A percentile compares a stretch with the other conserved stretches of the same genome.
Evolutionary conservation across 2,888 invertebrate species (phyloP).

Genomic region (Saturnia japonica): DNA sequence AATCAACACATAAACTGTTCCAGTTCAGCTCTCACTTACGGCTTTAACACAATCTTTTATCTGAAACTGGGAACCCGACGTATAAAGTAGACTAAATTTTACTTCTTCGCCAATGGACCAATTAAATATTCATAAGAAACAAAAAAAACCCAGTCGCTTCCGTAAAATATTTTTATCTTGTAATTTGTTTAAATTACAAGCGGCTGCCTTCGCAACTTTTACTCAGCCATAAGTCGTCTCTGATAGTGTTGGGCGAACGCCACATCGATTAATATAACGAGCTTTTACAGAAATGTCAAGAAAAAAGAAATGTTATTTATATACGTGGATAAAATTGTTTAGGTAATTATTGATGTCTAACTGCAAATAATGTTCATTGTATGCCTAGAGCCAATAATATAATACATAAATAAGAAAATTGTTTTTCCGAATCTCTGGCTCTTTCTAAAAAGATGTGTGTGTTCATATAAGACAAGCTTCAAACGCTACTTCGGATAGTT

Average conservation of each 20-base stretch:
- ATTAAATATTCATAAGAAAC: constrained; percentile 2
- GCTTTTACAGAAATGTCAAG: neutral
- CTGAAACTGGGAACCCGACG: neutral
- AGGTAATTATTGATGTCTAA: no score
- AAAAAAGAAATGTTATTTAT: neutral
- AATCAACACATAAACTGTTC: neutral
- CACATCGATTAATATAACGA: neutral
- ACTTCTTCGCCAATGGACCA: neutral
- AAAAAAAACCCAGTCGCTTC: neutral
- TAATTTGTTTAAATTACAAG: constrained; percentile 8
- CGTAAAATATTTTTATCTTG: constrained; percentile 8
- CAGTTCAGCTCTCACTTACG: neutral
- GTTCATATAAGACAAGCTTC: no score
- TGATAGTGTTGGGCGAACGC: neutral
- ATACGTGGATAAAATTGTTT: no score
- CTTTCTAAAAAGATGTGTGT: no score
- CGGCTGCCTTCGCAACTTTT: neutral
- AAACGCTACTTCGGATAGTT: no score
- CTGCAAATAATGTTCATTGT: no score
- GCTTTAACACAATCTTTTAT: neutral
- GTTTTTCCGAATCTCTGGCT: no score
- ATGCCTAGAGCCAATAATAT: no score
- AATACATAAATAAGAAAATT: no score
- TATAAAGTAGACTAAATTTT: neutral
- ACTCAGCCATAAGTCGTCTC: neutral